phyloP scores from a whole-genome alignment of 1,140 invertebrate genomes.

The Drosophila orena region DNA sequence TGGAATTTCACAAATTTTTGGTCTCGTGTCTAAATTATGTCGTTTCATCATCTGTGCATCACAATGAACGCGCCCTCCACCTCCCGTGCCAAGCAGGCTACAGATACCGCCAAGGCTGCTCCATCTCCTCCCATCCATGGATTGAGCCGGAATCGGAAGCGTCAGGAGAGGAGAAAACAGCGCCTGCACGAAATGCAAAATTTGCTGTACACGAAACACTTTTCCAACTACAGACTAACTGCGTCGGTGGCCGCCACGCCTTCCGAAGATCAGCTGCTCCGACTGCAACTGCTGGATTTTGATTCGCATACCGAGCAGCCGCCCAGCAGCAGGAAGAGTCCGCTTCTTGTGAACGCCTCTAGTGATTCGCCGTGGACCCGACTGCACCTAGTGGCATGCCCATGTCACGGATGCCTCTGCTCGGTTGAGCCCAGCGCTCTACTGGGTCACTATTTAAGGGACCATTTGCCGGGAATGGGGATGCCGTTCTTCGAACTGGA shows the following conservation, averaged over 20 bases:
- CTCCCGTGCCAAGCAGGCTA: background rate
- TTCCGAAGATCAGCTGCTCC: constrained; percentile 23
- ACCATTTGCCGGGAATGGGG: constrained; percentile 16
- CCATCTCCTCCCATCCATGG: background rate
- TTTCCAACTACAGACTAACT: constrained; percentile 53
- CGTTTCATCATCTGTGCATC: no score
- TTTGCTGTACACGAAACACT: constrained; percentile 26
- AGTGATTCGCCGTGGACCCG: constrained; percentile 44
- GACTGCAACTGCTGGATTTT: constrained; percentile 13
- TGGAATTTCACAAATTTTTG: background rate
- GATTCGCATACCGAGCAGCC: constrained; percentile 22
- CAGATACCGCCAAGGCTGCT: background rate
- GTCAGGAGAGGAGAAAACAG: constrained; percentile 27
- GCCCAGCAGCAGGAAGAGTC: constrained; percentile 22
- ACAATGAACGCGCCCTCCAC: background rate
- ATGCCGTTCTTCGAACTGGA: constrained; percentile 32
- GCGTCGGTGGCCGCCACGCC: constrained; percentile 24
- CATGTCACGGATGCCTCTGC: constrained; percentile 36
- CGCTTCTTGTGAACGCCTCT: constrained; percentile 27
- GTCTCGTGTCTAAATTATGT: constrained; percentile 15
- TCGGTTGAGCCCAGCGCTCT: constrained; percentile 33
- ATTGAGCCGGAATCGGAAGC: constrained; percentile 7
- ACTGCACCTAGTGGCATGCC: constrained; percentile 36
- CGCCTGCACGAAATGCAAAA: constrained; percentile 7
- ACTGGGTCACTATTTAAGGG: constrained; percentile 48